Percentiles rank a stretch among this genome's conserved stretches.
phyloP scores from a whole-genome alignment of 1,140 invertebrate species.

The Conopomorpha cramerella region DNA sequence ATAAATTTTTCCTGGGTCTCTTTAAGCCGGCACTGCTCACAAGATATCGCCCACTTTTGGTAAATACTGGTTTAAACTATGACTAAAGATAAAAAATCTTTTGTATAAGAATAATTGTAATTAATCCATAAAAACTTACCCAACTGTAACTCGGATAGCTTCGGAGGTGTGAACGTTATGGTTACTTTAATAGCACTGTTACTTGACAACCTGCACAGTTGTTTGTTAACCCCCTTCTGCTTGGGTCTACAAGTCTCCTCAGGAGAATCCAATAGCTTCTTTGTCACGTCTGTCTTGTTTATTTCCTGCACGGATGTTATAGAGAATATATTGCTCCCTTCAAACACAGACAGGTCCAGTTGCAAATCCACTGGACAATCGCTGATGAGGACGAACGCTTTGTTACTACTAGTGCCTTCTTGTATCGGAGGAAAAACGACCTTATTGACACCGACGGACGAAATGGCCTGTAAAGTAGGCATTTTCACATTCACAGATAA shows the following conservation, averaged over 20 bases:
- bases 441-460: conserved; percentile 33
- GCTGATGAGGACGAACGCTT: conserved; percentile 34
- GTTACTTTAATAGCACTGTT: conserved; percentile 40
- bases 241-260: conserved; percentile 6
- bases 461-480: conserved; percentile 37
- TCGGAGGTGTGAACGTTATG: conserved; percentile 29
- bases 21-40: too few species aligned
- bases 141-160: conserved; percentile 18
- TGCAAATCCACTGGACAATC: conserved; percentile 37
- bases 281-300: conserved; percentile 32
- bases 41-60: too few species aligned
- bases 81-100: conserved; percentile 3
- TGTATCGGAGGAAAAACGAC: conserved; percentile 25
- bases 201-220: conserved; percentile 29
- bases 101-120: conserved; percentile 4
- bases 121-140: too few species aligned
- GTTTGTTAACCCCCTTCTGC: conserved; percentile 22
- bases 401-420: conserved; percentile 22
- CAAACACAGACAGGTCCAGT: conserved; percentile 24
- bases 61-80: too few species aligned
- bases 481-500: conserved; percentile 30
- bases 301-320: conserved; percentile 43
- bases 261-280: conserved; percentile 28
- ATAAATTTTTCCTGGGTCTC: too few species aligned
- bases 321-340: conserved; percentile 27